Percentiles rank a stretch among this genome's conserved stretches.
phyloP scores from a whole-genome alignment of 2,888 invertebrate species.

The Sisyra nigra region DNA sequence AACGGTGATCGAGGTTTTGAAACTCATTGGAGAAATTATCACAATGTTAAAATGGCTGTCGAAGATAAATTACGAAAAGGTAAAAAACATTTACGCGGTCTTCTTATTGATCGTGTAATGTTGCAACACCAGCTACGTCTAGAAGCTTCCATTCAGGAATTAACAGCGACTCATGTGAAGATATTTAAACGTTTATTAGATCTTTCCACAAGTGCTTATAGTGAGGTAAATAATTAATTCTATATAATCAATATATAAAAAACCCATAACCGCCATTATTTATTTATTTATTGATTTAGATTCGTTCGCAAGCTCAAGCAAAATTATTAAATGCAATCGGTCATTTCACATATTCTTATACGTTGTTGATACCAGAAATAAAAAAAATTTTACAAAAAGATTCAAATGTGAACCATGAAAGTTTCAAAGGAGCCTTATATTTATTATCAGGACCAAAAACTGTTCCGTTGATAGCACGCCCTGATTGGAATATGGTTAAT shows the following conservation, averaged over 20 bases:
- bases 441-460: slow-evolving; percentile 52
- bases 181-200: slow-evolving; percentile 44
- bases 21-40: slow-evolving; percentile 47
- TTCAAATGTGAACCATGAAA: slow-evolving; percentile 43
- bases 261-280: too few relatives aligned
- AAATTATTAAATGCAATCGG: slow-evolving; percentile 44
- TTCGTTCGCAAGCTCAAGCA: slow-evolving; percentile 49
- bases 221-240: slow-evolving; percentile 31
- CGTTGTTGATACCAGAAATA: slow-evolving; percentile 42
- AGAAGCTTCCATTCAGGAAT: slow-evolving; percentile 26
- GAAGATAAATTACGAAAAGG: slow-evolving; percentile 46
- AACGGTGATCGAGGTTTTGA: slow-evolving; percentile 38
- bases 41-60: slow-evolving; percentile 39
- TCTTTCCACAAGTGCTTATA: slow-evolving; percentile 48
- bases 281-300: slow-evolving; percentile 23
- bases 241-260: too few relatives aligned
- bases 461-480: slow-evolving; percentile 46
- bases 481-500: slow-evolving; percentile 57
- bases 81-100: slow-evolving; percentile 40
- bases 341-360: slow-evolving; percentile 54
- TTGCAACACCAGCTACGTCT: slow-evolving; percentile 45
- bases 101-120: slow-evolving; percentile 47
- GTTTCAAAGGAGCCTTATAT: slow-evolving; percentile 65
- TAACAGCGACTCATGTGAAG: slow-evolving; percentile 42
- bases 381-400: slow-evolving; percentile 42